Evolutionary conservation across 2,888 invertebrate species (phyloP), one percentile per base, ranked within the genome.

Genomic region (Lithophane leautieri): DNA sequence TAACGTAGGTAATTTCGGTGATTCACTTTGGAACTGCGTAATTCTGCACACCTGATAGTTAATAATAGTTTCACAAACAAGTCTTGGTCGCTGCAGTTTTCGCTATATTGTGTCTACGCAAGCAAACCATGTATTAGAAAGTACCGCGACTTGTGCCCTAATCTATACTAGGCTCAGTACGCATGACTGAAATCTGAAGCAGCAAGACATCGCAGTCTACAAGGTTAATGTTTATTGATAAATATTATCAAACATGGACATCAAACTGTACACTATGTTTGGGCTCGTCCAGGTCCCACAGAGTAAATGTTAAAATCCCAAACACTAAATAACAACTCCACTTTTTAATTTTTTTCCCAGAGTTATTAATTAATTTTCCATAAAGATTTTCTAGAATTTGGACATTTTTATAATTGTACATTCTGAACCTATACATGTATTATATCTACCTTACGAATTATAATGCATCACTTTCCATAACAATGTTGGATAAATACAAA

Each of bases 241-340:
- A 79, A 82, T 63, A 79, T 82, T 79, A 79, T 78, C 83, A 82
- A 79, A 75, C 50, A 60, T 42, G 63, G 40, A 54, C 69, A 69
- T 40, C 52, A 54, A 78, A 63, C 50, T 76, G 76, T 79, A 34
- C 34, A 14, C 28, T 69, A 58, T 8, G 22, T 50, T 54, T 56
- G 52, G 63, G 63, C 9, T 47, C 8, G 52, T 79, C 82, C 44
- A 52, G 11, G 6, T 81, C 75, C 74, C 62, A 52, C 42, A 22
- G n/a, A 63, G 50, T 63, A 42, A 65, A 60, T 44, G 58, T 47
- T 22, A 65, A 65, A 76, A 81, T 75, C 40, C 50, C 65, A 63
- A 81, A 74, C 28, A 42, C 44, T 47, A 76, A 54, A 25, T 60
- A 34, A 63, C 40, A 78, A 79, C 50, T 52, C 71, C 19, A 58